Conservation (phyloP, 1,140 invertebrate species). For the Drosophila kurseongensis region DNA sequence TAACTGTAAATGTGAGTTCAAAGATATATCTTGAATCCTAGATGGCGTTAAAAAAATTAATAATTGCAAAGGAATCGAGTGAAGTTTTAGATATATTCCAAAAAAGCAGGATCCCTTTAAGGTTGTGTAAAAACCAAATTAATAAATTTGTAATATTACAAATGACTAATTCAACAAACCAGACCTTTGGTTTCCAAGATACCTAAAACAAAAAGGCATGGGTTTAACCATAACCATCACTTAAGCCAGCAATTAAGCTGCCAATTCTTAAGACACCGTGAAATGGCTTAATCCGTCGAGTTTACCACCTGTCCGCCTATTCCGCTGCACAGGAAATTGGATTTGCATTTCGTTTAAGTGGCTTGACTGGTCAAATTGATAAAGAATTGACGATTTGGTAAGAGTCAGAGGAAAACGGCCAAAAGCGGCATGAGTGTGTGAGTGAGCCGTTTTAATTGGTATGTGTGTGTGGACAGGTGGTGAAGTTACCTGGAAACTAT, state of each 20-base stretch:
- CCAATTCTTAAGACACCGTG: too few species aligned
- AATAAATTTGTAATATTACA: too few species aligned
- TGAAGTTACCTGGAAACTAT: slow-evolving; percentile 4
- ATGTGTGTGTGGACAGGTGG: slow-evolving; percentile 8
- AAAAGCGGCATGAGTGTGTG: slow-evolving; percentile 2
- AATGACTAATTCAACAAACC: too few species aligned
- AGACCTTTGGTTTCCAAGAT: too few species aligned
- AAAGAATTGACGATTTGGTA: slow-evolving; percentile 21
- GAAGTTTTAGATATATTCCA: too few species aligned
- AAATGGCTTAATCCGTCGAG: not conserved
- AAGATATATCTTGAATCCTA: too few species aligned
- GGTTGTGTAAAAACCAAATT: too few species aligned
- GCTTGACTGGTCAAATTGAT: slow-evolving; percentile 8
- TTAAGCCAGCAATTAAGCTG: not conserved
- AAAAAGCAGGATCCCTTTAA: too few species aligned
- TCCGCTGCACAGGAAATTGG: slow-evolving; percentile 7
- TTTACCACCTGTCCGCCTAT: not conserved
- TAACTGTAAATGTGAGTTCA: too few species aligned
- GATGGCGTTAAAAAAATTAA: too few species aligned
- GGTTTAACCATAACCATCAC: not conserved
- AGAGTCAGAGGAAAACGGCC: slow-evolving; percentile 5
- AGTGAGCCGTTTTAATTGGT: not conserved
- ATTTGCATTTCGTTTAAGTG: slow-evolving; percentile 12
- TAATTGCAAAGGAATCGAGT: too few species aligned
- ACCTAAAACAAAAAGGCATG: too few species aligned